Evolutionary conservation across 2,888 invertebrate species (phyloP), one percentile per base, ranked within the genome.

Genomic region (Sinodicranocentrus sp.): DNA sequence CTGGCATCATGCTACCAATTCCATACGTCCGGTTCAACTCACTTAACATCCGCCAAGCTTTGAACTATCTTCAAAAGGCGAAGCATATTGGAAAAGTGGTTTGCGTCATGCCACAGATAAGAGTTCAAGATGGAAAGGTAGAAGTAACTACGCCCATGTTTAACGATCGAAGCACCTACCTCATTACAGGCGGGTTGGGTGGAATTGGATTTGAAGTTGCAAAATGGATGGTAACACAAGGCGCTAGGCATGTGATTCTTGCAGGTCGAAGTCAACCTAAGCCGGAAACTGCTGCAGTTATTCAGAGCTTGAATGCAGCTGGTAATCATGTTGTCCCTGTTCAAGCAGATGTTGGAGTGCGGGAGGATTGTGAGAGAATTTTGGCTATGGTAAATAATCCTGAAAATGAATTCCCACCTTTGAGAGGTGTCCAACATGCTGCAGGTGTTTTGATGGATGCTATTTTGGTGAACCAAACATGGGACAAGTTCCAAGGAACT

Each of bases 201-300:
- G 87, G 87, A n/a, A 85, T 87, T 26, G 87, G 87, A 6, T 67
- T 87, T 73, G 87, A 87, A 59, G 84, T 87, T 10, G 59, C 76
- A 0, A 85, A 84, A 48, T 87, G 85, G 85, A 85, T 87, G 85
- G 28, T 54, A 10, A 48, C 33, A 0, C 65, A 67, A 25, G 87
- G 87, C 0, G 87, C 87, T 5, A 75, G 73, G 28, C 72, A 87
- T 26, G 19, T 87, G 17, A 52, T 87, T 26, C 67, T 87, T 0
- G 80, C 78, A 13, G 84, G 85, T 2, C 52, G 87, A 26, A 83
- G 75, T 75, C 54, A 57, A 10, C 87, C 85, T 28, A 70, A 72
- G 23, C 43, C 70, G 0, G 73, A 71, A 48, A 82, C 79, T 0
- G 67, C 72, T 13, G 44, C 70, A 3, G 28, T 61, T 0, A 84